Evolutionary conservation across 2,797 vertebrate genomes (phyloP).

Genomic region (Chloroceryle amazona): DNA sequence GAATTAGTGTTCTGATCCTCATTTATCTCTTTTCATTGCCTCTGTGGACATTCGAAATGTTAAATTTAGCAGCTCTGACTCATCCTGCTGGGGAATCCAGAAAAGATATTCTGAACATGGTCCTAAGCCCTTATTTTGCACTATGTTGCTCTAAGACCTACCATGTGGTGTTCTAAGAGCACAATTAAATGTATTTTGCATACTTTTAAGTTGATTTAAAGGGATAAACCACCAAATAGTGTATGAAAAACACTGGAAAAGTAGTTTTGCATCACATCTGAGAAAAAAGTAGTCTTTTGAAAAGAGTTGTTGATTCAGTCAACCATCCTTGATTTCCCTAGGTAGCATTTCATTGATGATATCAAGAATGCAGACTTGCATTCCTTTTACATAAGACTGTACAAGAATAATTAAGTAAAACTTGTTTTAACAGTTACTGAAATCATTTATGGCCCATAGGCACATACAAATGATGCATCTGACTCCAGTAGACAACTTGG

Average conservation of each 20-base stretch:
- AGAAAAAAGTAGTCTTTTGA: not conserved
- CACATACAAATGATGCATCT: not conserved
- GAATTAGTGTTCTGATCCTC: not conserved
- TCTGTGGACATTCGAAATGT: not conserved
- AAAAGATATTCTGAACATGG: not conserved
- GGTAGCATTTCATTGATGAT: not conserved
- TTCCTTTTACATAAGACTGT: not conserved
- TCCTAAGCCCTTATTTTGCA: not conserved
- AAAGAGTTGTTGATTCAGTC: not conserved
- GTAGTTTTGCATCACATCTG: not conserved
- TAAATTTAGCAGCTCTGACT: not conserved
- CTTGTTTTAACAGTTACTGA: not conserved
- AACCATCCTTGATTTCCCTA: not conserved
- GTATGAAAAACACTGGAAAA: not conserved
- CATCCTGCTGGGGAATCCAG: not conserved
- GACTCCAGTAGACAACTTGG: not conserved
- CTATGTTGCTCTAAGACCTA: not conserved
- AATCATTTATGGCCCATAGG: not conserved
- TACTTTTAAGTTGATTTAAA: not conserved
- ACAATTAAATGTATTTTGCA: not conserved
- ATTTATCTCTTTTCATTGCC: not conserved
- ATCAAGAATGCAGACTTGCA: not conserved
- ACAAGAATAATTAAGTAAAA: not conserved
- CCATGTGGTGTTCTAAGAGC: not conserved
- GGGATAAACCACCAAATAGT: not conserved